phyloP scores from a whole-genome alignment of 2,113 vertebrate genomes.

The Gymnogyps californianus region DNA sequence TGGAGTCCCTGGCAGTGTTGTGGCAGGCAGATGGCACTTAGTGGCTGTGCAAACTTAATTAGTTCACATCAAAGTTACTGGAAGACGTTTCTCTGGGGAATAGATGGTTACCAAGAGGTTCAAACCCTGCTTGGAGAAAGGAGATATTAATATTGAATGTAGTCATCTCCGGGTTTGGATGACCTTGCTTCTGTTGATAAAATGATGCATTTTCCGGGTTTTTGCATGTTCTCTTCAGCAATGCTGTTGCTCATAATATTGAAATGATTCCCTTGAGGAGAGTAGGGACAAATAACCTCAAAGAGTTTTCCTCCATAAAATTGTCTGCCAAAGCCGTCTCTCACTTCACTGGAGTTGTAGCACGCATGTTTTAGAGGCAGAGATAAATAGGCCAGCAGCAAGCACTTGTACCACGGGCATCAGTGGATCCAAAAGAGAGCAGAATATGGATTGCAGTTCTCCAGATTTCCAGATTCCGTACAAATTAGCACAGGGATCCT shows the following conservation, averaged over 20 bases:
- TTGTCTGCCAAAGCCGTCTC: neutral
- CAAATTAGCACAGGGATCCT: neutral
- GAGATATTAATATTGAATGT: conserved; percentile 3
- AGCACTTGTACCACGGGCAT: neutral
- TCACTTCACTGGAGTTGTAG: neutral
- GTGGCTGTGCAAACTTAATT: conserved; percentile 71
- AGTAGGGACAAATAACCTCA: neutral
- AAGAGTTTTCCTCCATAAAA: neutral
- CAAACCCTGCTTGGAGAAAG: neutral
- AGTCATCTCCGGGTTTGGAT: neutral
- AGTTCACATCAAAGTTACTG: conserved; percentile 62
- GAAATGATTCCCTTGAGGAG: neutral
- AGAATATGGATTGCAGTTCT: neutral
- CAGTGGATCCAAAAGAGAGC: neutral
- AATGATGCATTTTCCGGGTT: neutral
- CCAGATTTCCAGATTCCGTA: neutral
- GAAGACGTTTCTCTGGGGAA: conserved; percentile 50
- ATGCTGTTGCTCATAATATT: neutral
- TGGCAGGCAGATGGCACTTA: conserved; percentile 58
- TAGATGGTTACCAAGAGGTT: conserved; percentile 27
- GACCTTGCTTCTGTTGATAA: conserved; percentile 15
- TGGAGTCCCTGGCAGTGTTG: neutral
- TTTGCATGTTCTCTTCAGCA: neutral
- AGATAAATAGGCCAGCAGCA: neutral
- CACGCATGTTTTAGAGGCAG: neutral